Evolutionary conservation across 2,113 vertebrate species (phyloP).

Genomic region (Ailurus styani): DNA sequence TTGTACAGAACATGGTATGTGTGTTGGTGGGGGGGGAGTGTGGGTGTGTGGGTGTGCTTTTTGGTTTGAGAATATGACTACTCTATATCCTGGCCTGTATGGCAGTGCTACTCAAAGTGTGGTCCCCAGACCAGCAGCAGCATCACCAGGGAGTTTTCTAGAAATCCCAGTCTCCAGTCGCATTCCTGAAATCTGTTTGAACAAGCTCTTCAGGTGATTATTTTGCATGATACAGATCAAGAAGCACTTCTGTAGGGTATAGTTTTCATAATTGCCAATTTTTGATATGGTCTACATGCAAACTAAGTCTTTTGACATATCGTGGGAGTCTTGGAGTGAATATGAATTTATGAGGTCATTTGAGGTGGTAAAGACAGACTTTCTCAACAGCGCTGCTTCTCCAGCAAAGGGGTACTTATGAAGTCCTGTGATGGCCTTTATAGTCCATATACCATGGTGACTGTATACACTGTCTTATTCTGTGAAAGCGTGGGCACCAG

Average conservation of each 20-base stretch:
- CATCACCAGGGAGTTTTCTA: not conserved
- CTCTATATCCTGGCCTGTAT: rapidly evolving
- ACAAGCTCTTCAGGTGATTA: not conserved
- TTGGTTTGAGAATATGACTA: not conserved
- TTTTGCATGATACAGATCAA: not conserved
- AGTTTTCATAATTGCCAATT: not conserved
- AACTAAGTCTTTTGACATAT: not conserved
- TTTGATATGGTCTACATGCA: not conserved
- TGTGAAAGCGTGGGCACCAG: not conserved
- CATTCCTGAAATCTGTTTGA: not conserved
- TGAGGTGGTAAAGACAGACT: not conserved
- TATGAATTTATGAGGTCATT: not conserved
- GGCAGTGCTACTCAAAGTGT: not conserved
- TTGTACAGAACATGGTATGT: not conserved
- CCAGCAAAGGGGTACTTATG: not conserved
- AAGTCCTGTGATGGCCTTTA: not conserved
- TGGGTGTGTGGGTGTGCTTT: not conserved
- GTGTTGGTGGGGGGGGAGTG: too few relatives aligned
- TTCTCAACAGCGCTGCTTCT: not conserved
- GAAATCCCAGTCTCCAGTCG: not conserved
- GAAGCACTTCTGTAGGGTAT: not conserved
- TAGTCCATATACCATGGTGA: not conserved
- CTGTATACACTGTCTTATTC: not conserved
- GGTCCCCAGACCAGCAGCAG: not conserved
- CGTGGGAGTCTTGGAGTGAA: not conserved